Evolutionary conservation across 2,797 vertebrate genomes (phyloP), one percentile per base, ranked within the genome.

Genomic region (Nothura maculosa): DNA sequence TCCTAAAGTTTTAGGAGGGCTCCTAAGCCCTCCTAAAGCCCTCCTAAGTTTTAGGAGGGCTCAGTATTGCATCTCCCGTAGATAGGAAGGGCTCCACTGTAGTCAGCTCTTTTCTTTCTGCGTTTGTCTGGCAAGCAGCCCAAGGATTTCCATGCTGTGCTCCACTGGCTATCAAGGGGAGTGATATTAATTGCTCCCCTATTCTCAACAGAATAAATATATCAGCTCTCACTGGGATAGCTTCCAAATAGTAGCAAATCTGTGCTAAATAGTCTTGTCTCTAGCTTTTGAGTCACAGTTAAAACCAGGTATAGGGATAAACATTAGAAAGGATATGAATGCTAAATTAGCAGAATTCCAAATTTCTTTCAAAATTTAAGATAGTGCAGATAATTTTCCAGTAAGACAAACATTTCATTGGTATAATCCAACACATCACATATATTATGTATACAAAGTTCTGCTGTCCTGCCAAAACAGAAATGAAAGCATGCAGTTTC

Each of bases 351-450:
- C 25, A 83, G 12, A 82, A 86, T 60, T 81, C 42, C 75, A 38
- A 68, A 64, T 87, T 75, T 58, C 42, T 72, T 75, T 55, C 38
- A 30, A 68, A 79, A 75, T 47, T 72, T 83, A 93, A 89, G 83
- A 87, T 13, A 1, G 38, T 62, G 28, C 18, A 78, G 68, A 73
- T 75, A 42, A 72, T 81, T 85, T 91, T 91, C 17, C 25, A 81
- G 62, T 63, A 81, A 85, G 30, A 30, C 30, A 81, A 85, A 57
- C 5, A 19, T 28, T 85, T 87, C 7, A 0, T 66, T 81, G 36
- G 5, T 48, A 27, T 50, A 87, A 89, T 68, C 27, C 45, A 55
- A 32, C 3, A 1, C 38, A 60, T 45, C 55, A 63, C 48, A 50
- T 50, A 25, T 50, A 50, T 50, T 25, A 50, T 25, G 48, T 20